phyloP scores from a whole-genome alignment of 2,888 invertebrate species.

The Cryptus viduatorius region DNA sequence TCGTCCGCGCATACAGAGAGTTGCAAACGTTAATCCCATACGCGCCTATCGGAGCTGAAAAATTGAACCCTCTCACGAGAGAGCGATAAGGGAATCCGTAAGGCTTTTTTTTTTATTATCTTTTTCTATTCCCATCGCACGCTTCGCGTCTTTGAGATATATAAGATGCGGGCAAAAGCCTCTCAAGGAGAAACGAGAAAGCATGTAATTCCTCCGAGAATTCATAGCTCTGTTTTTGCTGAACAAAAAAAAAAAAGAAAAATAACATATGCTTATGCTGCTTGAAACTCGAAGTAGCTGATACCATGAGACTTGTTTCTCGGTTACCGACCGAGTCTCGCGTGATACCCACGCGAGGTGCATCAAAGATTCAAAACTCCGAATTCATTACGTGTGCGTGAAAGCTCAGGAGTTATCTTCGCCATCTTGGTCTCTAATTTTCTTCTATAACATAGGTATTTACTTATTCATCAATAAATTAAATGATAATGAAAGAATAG shows the following conservation, averaged over 20 bases:
- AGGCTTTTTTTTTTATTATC: background rate
- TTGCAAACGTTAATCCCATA: slow-evolving; percentile 7
- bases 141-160: background rate
- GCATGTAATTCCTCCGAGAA: slow-evolving; percentile 1
- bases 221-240: background rate
- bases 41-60: slow-evolving; percentile 1
- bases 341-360: background rate
- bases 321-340: background rate
- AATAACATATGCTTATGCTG: background rate
- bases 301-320: background rate
- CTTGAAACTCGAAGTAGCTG: background rate
- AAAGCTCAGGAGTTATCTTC: background rate
- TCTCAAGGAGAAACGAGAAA: background rate
- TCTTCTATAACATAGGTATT: background rate
- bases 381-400: slow-evolving; percentile 18
- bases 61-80: slow-evolving; percentile 5
- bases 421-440: background rate
- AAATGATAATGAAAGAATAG: no score
- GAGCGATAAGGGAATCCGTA: background rate
- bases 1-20: background rate
- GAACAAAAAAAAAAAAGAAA: background rate
- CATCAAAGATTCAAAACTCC: slow-evolving; percentile 28
- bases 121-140: background rate
- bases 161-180: background rate
- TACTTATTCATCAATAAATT: no score